A percentile compares a stretch with the other conserved stretches of the same genome.
phyloP scores from a whole-genome alignment of 2,888 invertebrate genomes.

The Limnephilus lunatus region DNA sequence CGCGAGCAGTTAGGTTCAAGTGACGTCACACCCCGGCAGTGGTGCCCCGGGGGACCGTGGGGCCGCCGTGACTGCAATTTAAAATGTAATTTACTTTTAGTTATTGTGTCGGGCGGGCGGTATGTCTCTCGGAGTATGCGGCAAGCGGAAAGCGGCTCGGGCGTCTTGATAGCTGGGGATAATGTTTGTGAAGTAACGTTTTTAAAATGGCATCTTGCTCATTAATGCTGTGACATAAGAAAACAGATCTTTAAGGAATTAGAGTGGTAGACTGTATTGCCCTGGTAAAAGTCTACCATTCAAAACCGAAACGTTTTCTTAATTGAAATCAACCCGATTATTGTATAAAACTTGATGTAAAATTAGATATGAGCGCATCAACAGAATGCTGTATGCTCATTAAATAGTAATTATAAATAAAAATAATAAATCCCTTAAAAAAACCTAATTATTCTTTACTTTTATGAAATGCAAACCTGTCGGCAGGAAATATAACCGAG shows the following conservation, averaged over 20 bases:
- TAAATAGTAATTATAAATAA: too few relatives aligned
- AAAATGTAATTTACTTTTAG: constrained; percentile 63
- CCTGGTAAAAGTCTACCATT: neutral
- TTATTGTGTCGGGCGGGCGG: constrained; percentile 46
- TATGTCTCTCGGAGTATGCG: neutral
- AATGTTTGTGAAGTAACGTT: neutral
- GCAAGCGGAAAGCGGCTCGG: neutral
- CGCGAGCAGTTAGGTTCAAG: constrained; percentile 3
- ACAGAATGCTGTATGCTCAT: too few relatives aligned
- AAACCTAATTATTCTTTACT: too few relatives aligned
- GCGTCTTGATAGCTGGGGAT: neutral
- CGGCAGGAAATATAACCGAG: too few relatives aligned
- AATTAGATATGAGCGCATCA: too few relatives aligned
- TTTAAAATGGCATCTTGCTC: neutral
- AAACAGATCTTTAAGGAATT: neutral
- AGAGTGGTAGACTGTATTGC: neutral
- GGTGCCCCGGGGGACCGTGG: constrained; percentile 29
- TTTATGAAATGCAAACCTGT: too few relatives aligned
- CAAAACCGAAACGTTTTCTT: neutral
- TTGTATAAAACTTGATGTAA: too few relatives aligned
- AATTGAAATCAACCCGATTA: too few relatives aligned
- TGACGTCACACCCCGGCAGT: constrained; percentile 21
- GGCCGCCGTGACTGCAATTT: constrained; percentile 54
- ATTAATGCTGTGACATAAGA: neutral
- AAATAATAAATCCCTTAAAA: too few relatives aligned